These are phyloP conservation scores for Cheilosia grossa DNA, from an alignment of 2,888 invertebrate genomes.

Conservation along the genomic window DNA sequence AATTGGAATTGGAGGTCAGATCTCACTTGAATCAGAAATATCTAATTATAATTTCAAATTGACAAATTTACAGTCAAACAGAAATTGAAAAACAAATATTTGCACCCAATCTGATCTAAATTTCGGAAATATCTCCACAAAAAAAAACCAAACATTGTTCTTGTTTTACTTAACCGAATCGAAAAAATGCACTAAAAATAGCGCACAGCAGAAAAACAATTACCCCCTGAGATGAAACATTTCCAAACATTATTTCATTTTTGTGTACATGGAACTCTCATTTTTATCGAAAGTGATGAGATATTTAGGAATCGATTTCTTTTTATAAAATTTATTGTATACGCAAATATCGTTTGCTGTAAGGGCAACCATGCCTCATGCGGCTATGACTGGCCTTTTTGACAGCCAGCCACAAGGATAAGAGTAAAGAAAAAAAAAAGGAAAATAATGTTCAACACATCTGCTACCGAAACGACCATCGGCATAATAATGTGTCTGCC, in stretches of 20 bases:
- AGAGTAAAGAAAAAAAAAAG: background rate
- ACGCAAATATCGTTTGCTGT: constrained; percentile 3
- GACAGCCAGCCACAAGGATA: constrained; percentile 43
- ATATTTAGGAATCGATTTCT: constrained; percentile 41
- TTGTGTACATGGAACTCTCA: constrained; percentile 10
- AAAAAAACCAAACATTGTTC: too few relatives aligned
- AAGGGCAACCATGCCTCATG: constrained; percentile 31
- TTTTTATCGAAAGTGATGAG: constrained; percentile 35
- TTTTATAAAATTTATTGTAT: constrained; percentile 1
- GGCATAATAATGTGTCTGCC: constrained; percentile 17
- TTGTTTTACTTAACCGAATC: background rate
- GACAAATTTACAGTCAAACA: too few relatives aligned
- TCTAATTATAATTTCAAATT: too few relatives aligned
- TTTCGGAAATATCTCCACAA: too few relatives aligned
- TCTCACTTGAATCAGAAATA: too few relatives aligned
- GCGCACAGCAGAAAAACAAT: background rate
- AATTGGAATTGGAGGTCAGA: too few relatives aligned
- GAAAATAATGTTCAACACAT: constrained; percentile 36
- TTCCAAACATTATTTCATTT: constrained; percentile 16
- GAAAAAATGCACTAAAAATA: constrained; percentile 3
- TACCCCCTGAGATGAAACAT: background rate
- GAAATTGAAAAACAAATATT: too few relatives aligned
- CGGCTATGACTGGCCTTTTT: constrained; percentile 22
- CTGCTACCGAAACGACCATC: constrained; percentile 49
- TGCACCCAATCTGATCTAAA: too few relatives aligned